A percentile compares a stretch with the other conserved stretches of the same genome.
These are phyloP conservation scores for Merodon equestris DNA, from an alignment of 2,888 invertebrate genomes.

Conservation along the genomic window DNA sequence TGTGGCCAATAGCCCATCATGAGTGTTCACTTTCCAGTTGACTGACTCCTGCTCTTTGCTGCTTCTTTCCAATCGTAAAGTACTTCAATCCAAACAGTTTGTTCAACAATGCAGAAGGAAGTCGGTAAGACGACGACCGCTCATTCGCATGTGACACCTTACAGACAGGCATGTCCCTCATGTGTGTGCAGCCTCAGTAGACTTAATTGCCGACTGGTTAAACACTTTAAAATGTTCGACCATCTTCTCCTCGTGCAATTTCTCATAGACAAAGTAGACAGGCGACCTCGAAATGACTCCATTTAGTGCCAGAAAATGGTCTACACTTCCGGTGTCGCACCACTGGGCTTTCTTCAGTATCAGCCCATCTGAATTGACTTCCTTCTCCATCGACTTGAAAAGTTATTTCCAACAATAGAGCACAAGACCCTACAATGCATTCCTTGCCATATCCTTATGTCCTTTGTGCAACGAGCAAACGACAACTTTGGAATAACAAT, in stretches of 20 bases:
- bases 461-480: slow-evolving; percentile 5
- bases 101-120: slow-evolving; percentile 28
- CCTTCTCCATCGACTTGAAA: too few relatives aligned
- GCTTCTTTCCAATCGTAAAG: not conserved
- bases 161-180: slow-evolving; percentile 4
- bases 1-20: too few relatives aligned
- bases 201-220: not conserved
- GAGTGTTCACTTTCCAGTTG: not conserved
- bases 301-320: slow-evolving; percentile 30
- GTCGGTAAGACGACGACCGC: not conserved
- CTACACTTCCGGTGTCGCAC: slow-evolving; percentile 28
- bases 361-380: too few relatives aligned
- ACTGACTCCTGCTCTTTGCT: not conserved
- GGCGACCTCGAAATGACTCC: slow-evolving; percentile 5
- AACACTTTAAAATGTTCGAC: slow-evolving; percentile 1
- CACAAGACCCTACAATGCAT: too few relatives aligned
- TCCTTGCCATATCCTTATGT: too few relatives aligned
- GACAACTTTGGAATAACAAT: slow-evolving; percentile 50
- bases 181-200: slow-evolving; percentile 1
- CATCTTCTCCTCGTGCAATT: slow-evolving; percentile 16
- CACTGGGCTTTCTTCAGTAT: not conserved
- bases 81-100: slow-evolving; percentile 28
- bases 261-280: slow-evolving; percentile 17
- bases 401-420: too few relatives aligned
- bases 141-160: slow-evolving; percentile 7